Evolutionary conservation across 1,140 invertebrate species (phyloP).

Genomic region (Anagrus nilaparvatae): DNA sequence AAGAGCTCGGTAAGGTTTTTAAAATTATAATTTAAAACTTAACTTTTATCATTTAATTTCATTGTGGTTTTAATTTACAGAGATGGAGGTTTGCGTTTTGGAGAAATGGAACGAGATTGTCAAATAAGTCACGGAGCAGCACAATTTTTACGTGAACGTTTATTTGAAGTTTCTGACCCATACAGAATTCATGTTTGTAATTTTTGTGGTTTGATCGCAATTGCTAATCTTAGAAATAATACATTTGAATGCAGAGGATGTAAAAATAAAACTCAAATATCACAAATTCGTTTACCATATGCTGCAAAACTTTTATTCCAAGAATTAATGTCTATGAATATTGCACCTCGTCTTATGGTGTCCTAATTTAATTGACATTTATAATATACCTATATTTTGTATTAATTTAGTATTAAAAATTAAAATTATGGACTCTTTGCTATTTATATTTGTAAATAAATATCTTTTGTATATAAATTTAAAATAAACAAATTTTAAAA

Average conservation of each 20-base stretch:
- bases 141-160: conserved; percentile 24
- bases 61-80: conserved; percentile 9
- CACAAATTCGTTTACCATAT: conserved; percentile 24
- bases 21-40: neutral
- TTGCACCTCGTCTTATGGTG: conserved; percentile 26
- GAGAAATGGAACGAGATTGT: conserved; percentile 28
- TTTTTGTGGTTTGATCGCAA: conserved; percentile 25
- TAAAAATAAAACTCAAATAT: conserved; percentile 27
- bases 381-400: too few species aligned
- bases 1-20: conserved; percentile 19
- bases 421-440: too few species aligned
- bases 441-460: too few species aligned
- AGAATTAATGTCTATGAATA: conserved; percentile 27
- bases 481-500: too few species aligned
- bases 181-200: conserved; percentile 26
- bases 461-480: too few species aligned
- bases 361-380: too few species aligned
- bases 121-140: conserved; percentile 26
- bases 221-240: conserved; percentile 23
- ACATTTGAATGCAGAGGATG: conserved; percentile 25
- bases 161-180: conserved; percentile 24
- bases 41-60: neutral
- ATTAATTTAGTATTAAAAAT: too few species aligned
- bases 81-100: conserved; percentile 27
- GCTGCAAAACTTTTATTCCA: conserved; percentile 26